Evolutionary conservation across 2,888 invertebrate genomes (phyloP).

Genomic region (Troilus luridus): DNA sequence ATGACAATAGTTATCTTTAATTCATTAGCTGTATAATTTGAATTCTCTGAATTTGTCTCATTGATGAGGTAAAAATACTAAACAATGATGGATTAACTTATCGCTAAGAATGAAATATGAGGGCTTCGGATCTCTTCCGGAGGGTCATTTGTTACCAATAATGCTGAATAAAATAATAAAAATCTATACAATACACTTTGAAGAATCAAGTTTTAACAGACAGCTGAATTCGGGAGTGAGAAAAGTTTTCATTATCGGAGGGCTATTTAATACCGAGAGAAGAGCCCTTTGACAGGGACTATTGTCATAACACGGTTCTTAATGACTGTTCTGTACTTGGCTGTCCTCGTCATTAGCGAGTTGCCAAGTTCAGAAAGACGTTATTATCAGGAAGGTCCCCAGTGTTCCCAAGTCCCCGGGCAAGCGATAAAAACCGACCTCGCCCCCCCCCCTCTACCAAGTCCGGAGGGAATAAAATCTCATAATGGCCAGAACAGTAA

Average conservation of each 20-base stretch:
- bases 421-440: not conserved
- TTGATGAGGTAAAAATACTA: too few relatives aligned
- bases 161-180: not conserved
- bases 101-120: too few relatives aligned
- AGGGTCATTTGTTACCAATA: not conserved
- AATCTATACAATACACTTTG: not conserved
- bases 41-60: too few relatives aligned
- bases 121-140: too few relatives aligned
- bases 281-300: not conserved
- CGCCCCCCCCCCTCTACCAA: too few relatives aligned
- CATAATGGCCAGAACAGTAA: not conserved
- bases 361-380: conserved; percentile 26
- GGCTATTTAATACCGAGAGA: conserved; percentile 9
- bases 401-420: not conserved
- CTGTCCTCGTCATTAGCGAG: conserved; percentile 9
- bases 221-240: not conserved
- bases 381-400: not conserved
- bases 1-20: too few relatives aligned
- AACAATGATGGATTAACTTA: too few relatives aligned
- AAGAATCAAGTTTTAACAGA: not conserved
- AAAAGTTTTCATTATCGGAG: conserved; percentile 30
- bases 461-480: conserved; percentile 20
- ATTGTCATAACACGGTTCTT: conserved; percentile 47
- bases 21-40: too few relatives aligned
- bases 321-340: conserved; percentile 39